Evolutionary conservation across 2,113 vertebrate species (phyloP), one percentile per base, ranked within the genome.

Genomic region (Fukomys damarensis): DNA sequence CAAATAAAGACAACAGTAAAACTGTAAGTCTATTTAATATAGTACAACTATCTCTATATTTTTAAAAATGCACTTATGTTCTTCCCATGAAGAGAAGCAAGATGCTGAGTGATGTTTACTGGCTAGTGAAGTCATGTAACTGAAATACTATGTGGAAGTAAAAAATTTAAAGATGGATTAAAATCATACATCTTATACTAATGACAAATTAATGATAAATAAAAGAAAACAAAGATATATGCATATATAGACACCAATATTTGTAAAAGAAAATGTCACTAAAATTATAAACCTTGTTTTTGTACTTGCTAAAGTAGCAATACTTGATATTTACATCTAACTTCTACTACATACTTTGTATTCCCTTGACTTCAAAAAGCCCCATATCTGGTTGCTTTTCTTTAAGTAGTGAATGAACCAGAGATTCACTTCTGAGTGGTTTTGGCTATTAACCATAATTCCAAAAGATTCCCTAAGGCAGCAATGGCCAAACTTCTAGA

Each of bases 241-340:
- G 8, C 16, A n/a, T 43, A 7, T 54, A 17, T 41, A 2, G 10
- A 13, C 13, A 81, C 13, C 35, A 22, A n/a, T 20, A 17, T 43
- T 8, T 41, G 10, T 41, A 70, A 46, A 65, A 28, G 8, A 32
- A 74, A 58, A 10, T n/a, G 20, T 0, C 30, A 4, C 28, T 28
- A 35, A 2, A 52, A 68, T 46, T 59, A 66, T 14, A 16, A 2
- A 30, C 14, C 17, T 17, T 12, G 11, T n/a, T 46, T 68, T 3
- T 28, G 3, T 19, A 14, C n/a, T 0, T 63, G 20, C 9, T 52
- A 2, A 32, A 7, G 28, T 17, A 24, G 2, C 65, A 3, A 35
- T 20, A 32, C 7, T 10, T 86, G 82, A 19, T 86, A 38, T 32
- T 49, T 32, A 38, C 41, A 56, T 35, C 43, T n/a, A 8, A n/a